A percentile compares a stretch with the other conserved stretches of the same genome.
Evolutionary conservation across 1,140 invertebrate genomes (phyloP).

Genomic region (Pentalonia nigronervosa): DNA sequence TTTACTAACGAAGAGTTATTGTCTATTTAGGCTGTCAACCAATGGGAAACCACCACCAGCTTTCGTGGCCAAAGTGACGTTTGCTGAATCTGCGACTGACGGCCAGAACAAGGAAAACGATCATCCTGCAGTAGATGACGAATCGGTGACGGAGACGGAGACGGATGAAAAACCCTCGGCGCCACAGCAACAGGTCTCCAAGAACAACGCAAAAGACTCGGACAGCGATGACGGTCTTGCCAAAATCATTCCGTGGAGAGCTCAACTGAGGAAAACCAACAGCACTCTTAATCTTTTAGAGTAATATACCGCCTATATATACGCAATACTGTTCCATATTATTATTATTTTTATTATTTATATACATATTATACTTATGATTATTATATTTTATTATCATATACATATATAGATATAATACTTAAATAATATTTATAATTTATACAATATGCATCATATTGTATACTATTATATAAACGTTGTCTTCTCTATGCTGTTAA

Average conservation of each 20-base stretch:
- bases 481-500: slow-evolving; percentile 50
- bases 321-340: slow-evolving; percentile 37
- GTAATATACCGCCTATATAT: slow-evolving; percentile 62
- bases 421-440: slow-evolving; percentile 39
- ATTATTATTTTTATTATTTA: slow-evolving; percentile 53
- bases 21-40: background rate
- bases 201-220: slow-evolving; percentile 61
- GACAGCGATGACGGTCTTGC: slow-evolving; percentile 69
- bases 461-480: slow-evolving; percentile 3
- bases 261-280: slow-evolving; percentile 86
- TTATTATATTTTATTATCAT: slow-evolving; percentile 43
- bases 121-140: slow-evolving; percentile 59
- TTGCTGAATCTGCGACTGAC: slow-evolving; percentile 61
- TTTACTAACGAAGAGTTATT: background rate
- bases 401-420: background rate
- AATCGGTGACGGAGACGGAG: slow-evolving; percentile 47
- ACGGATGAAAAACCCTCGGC: slow-evolving; percentile 60
- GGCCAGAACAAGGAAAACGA: slow-evolving; percentile 64
- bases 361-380: background rate
- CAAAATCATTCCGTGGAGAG: slow-evolving; percentile 84
- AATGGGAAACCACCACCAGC: background rate
- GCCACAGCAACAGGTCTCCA: background rate
- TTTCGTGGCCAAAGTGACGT: background rate
- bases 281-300: slow-evolving; percentile 80
- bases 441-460: slow-evolving; percentile 22